These are phyloP conservation scores for Eilema sororculum DNA, from an alignment of 2,888 invertebrate species.

Conservation along the genomic window DNA sequence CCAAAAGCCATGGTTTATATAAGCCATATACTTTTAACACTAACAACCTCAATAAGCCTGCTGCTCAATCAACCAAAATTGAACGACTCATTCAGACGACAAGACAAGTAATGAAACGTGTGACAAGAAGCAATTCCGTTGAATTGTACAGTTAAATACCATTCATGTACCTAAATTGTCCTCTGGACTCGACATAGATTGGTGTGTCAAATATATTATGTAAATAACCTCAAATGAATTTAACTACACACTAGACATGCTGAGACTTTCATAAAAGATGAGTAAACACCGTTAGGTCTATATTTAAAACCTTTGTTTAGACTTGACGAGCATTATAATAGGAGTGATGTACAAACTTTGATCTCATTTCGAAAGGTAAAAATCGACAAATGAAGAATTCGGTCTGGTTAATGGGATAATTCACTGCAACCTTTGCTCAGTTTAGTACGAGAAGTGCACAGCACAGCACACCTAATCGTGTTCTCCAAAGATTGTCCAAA, in stretches of 20 bases:
- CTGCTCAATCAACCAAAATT: background rate
- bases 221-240: background rate
- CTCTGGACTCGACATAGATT: background rate
- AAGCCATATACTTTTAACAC: background rate
- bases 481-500: no score
- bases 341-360: background rate
- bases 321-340: background rate
- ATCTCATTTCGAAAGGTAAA: background rate
- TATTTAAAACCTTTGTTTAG: background rate
- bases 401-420: background rate
- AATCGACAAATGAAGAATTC: background rate
- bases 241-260: background rate
- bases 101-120: background rate
- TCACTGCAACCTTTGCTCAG: background rate
- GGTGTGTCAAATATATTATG: background rate
- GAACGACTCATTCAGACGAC: background rate
- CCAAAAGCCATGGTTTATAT: background rate
- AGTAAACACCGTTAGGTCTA: slow-evolving; percentile 1
- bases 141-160: background rate
- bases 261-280: background rate
- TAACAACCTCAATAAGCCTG: background rate
- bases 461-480: background rate
- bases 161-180: slow-evolving; percentile 4
- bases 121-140: background rate
- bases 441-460: background rate